Percentiles rank a stretch among this genome's conserved stretches.
phyloP scores from a whole-genome alignment of 2,888 invertebrate genomes.

The Thyatira batis region DNA sequence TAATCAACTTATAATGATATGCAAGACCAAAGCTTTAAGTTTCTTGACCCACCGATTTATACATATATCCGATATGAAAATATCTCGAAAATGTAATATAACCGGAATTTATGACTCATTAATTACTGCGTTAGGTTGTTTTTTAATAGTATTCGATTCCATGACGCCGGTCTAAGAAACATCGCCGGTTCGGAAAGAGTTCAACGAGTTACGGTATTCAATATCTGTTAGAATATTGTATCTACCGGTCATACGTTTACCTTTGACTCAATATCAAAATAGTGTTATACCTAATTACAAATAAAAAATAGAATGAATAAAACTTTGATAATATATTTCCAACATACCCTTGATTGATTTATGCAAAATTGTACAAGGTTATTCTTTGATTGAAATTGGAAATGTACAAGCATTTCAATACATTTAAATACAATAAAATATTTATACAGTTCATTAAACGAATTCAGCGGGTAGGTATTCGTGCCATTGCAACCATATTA shows the following conservation, averaged over 20 bases:
- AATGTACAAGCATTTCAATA: background rate
- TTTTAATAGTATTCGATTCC: constrained; percentile 4
- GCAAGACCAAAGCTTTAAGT: constrained; percentile 42
- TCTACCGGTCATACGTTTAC: too few relatives aligned
- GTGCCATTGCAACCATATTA: background rate
- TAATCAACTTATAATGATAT: constrained; percentile 55
- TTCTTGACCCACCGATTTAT: constrained; percentile 51
- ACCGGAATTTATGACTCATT: constrained; percentile 26
- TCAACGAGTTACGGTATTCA: background rate
- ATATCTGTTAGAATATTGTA: background rate
- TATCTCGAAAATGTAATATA: constrained; percentile 12
- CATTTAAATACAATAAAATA: background rate
- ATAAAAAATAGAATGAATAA: background rate
- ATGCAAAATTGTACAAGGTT: background rate
- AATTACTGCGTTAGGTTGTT: constrained; percentile 1
- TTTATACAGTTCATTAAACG: background rate
- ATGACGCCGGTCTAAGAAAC: background rate
- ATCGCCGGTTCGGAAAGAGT: background rate
- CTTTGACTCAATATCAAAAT: too few relatives aligned
- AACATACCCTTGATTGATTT: background rate
- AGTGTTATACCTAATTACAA: too few relatives aligned
- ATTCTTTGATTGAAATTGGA: background rate
- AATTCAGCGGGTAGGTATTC: background rate
- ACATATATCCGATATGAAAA: constrained; percentile 21
- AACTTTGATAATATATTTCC: background rate